A percentile compares a stretch with the other conserved stretches of the same genome.
phyloP scores from a whole-genome alignment of 37 sponge, comb jelly and placozoan species.

The Sycon ciliatum region DNA sequence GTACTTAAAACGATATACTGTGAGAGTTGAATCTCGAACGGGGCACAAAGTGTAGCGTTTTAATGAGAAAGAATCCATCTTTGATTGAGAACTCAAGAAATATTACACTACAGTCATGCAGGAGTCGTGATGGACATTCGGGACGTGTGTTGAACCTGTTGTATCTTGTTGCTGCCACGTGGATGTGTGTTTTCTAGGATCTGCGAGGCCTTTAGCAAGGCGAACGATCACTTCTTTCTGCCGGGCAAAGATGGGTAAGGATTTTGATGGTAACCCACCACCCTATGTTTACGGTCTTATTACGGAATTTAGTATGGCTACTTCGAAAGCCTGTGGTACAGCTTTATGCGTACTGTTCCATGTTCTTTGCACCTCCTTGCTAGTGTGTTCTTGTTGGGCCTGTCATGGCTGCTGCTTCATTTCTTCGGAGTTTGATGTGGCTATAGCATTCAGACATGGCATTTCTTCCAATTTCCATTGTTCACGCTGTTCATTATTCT shows the following conservation, averaged over 20 bases:
- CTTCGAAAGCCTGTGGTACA: not conserved
- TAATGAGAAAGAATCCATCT: no score
- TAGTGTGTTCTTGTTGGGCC: not conserved
- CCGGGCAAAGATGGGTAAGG: constrained; percentile 48
- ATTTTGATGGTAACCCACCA: not conserved
- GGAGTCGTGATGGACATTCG: no score
- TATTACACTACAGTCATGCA: no score
- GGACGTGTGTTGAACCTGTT: no score
- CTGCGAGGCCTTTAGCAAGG: constrained; percentile 52
- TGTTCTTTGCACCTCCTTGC: not conserved
- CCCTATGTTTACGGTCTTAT: not conserved
- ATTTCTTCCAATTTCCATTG: not conserved
- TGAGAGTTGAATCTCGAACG: no score
- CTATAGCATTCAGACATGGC: no score
- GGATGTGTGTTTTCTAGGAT: constrained; percentile 32
- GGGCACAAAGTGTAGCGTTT: no score
- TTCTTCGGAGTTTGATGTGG: no score
- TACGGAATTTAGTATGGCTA: not conserved
- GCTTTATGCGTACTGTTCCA: not conserved
- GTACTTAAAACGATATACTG: not conserved
- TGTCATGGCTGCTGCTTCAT: not conserved
- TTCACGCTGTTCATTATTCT: not conserved
- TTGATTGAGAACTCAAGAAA: no score
- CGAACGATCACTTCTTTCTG: constrained; percentile 37
- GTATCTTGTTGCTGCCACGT: no score